Evolutionary conservation across 2,797 vertebrate genomes (phyloP).

Genomic region (Acanthurus leucopareius): DNA sequence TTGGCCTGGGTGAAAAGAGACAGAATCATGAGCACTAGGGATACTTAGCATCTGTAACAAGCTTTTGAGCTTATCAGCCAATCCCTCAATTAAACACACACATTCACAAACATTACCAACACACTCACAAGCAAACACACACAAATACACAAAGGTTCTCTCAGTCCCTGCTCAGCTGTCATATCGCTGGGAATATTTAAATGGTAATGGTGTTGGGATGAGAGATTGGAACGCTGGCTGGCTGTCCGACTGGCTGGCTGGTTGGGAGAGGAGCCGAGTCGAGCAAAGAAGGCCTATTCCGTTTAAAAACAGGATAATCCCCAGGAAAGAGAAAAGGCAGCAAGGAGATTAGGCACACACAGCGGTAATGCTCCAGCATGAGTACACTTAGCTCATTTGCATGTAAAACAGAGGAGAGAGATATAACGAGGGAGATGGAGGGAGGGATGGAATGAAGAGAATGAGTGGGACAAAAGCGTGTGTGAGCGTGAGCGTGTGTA

Average conservation of each 20-base stretch:
- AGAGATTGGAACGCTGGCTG: conserved; percentile 65
- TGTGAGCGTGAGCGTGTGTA: conserved; percentile 9
- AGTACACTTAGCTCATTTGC: conserved; percentile 82
- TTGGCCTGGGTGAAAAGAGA: conserved; percentile 53
- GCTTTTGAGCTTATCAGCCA: conserved; percentile 78
- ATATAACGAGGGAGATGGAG: conserved; percentile 46
- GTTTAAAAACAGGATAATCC: conserved; percentile 84
- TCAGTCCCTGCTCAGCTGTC: conserved; percentile 61
- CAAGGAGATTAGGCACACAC: conserved; percentile 82
- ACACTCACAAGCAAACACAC: conserved; percentile 7
- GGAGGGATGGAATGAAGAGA: conserved; percentile 68
- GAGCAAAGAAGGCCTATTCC: conserved; percentile 67
- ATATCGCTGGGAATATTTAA: conserved; percentile 78
- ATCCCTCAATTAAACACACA: conserved; percentile 65
- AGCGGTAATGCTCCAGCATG: conserved; percentile 75
- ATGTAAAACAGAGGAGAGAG: conserved; percentile 77
- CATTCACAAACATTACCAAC: conserved; percentile 7
- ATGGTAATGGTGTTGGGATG: conserved; percentile 76
- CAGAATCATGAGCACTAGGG: conserved; percentile 58
- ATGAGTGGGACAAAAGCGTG: conserved; percentile 67
- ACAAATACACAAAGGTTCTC: conserved; percentile 21
- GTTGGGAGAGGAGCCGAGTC: conserved; percentile 64
- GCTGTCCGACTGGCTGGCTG: conserved; percentile 56
- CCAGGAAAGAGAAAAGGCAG: conserved; percentile 80
- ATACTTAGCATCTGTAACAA: conserved; percentile 77